Evolutionary conservation across 2,113 vertebrate species (phyloP), one percentile per base, ranked within the genome.

Genomic region (Xyliphius kryptos): DNA sequence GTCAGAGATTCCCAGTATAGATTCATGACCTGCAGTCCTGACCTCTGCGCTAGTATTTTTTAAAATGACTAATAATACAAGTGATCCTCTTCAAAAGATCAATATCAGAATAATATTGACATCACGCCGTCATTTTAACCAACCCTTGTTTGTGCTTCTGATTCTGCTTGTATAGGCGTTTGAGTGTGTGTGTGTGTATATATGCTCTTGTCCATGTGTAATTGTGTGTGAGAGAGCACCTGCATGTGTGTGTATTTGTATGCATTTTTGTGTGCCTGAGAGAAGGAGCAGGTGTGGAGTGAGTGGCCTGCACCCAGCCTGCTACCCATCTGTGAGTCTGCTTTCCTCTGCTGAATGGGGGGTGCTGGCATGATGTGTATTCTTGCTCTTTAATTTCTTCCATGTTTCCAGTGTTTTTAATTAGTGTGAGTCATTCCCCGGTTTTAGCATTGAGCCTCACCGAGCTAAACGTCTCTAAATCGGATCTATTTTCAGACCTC

Each of bases 251-350:
- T 56, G 16, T 49, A 56, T 56, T 32, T 32, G 53, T 32, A 48
- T 56, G 53, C 66, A 55, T 50, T 48, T 56, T 22, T 69, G 58
- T 63, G 60, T 60, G 70, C 53, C 16, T 56, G 55, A 17, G 43
- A 46, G 59, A 50, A 49, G 79, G 80, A 86, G 85, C 87, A 88
- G 87, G 84, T 88, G 87, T 84, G 83, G 55, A 78, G 76, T 82
- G 71, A 69, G 76, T 81, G 82, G 74, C 82, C 80, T 79, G 83
- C 71, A 77, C 84, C 75, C 85, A 85, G 86, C 82, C 86, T 88
- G 84, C 80, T 77, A 83, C 85, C 87, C 87, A 87, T 87, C 87
- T 89, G 87, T 83, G 85, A 82, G 80, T 79, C 86, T 86, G 83
- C 83, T 77, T 81, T 72, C 74, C 77, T 82, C 74, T 83, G 87